phyloP scores from a whole-genome alignment of 2,888 invertebrate species.

The Lumbricus terrestris region DNA sequence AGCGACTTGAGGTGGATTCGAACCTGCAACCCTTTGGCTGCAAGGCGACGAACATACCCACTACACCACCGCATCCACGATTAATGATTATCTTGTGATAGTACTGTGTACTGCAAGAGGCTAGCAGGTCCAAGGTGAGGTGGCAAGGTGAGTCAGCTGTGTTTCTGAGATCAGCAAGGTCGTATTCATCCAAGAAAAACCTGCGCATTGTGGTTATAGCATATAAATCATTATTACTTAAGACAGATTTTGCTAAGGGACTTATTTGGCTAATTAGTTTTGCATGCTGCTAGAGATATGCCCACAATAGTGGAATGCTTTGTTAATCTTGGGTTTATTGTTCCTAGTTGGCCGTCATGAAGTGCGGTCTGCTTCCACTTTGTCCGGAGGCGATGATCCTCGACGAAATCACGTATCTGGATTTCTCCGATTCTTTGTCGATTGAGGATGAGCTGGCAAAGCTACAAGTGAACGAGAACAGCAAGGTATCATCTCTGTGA shows the following conservation, averaged over 20 bases:
- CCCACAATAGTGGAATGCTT: background rate
- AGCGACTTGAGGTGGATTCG: no score
- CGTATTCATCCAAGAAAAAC: no score
- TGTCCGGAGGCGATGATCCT: conserved; percentile 89
- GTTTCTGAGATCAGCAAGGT: background rate
- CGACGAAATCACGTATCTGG: conserved; percentile 81
- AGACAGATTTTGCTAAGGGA: no score
- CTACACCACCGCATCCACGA: no score
- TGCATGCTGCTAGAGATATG: background rate
- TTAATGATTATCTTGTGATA: no score
- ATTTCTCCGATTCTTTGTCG: conserved; percentile 64
- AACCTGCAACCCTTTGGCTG: no score
- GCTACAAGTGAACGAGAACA: background rate
- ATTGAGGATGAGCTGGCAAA: background rate
- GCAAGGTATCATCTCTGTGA: background rate
- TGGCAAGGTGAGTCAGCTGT: background rate
- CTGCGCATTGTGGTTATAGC: background rate
- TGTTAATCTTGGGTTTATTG: conserved; percentile 33
- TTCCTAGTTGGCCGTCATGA: conserved; percentile 74
- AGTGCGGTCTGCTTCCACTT: conserved; percentile 84
- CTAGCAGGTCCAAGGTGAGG: background rate
- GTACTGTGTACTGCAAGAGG: no score
- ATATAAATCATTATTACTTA: no score
- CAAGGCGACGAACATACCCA: no score
- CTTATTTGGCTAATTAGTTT: background rate